Percentiles rank a stretch among this genome's conserved stretches.
These are phyloP conservation scores for Progne subis DNA, from an alignment of 2,113 vertebrate genomes.

Conservation along the genomic window DNA sequence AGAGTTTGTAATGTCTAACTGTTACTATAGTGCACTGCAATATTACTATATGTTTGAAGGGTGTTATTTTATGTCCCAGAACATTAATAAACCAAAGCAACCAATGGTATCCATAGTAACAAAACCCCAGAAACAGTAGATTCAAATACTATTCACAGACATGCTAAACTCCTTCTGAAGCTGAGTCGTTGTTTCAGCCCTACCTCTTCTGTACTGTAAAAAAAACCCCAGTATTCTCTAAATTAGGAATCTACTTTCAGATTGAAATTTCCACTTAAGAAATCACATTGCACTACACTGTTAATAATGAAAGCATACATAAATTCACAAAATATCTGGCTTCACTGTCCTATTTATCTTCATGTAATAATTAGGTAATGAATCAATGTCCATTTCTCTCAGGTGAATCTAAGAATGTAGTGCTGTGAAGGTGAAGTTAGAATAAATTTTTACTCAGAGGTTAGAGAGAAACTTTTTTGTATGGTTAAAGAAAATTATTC, in stretches of 20 bases:
- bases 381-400: not conserved
- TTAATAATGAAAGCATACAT: not conserved
- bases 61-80: not conserved
- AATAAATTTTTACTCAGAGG: not conserved
- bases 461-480: not conserved
- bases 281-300: not conserved
- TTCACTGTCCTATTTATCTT: not conserved
- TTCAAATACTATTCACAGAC: not conserved
- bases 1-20: slow-evolving; percentile 5
- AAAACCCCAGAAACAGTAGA: not conserved
- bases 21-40: not conserved
- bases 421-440: not conserved
- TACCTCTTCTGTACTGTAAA: not conserved
- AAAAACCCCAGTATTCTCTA: fast-evolving
- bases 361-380: not conserved
- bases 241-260: not conserved
- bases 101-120: slow-evolving; percentile 22
- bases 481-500: not conserved
- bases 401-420: not conserved
- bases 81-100: slow-evolving; percentile 38
- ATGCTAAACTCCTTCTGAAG: not conserved
- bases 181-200: not conserved
- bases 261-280: not conserved
- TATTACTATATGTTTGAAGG: not conserved
- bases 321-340: not conserved